Base-by-base conservation (phyloP, 2,888 invertebrate genomes). In the Pyrrhia umbra region DNA sequence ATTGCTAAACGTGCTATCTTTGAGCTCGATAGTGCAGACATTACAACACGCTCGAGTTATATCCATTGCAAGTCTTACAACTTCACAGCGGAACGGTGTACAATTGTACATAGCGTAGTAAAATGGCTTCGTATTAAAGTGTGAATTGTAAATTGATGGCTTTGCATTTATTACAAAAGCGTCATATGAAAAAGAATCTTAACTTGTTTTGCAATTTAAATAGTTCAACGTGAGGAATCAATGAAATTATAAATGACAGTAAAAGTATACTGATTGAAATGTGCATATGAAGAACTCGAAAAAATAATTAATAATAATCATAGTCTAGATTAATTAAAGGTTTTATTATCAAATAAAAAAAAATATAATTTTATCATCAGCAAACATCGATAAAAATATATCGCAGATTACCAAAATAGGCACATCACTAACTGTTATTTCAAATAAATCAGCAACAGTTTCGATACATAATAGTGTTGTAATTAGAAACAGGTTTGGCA, bases 401-500 rank as follows among this genome's bases (percentile, higher is more conserved):
- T n/a, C n/a, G n/a, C n/a, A n/a, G n/a, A 16, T n/a, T 25, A 0
- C 2, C 6, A 16, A 51, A 54, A 46, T 16, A 20, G 23, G 39
- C 43, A 15, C 56, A 52, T 56, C 56, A 59, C 60, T 71, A 65
- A 25, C 50, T 9, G 23, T 21, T 25, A 1, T 16, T 42, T 40
- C 23, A 20, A 2, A 18, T 10, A 23, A 16, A 52, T 15, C 25
- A 23, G 40, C 65, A 21, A 23, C 18, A 34, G n/a, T 9, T 27
- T 25, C 15, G 13, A 57, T 54, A 71, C n/a, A 37, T 51, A 71
- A 37, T 40, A 39, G 55, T 74, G 52, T 65, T 56, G 64, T 59
- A 69, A 69, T 74, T 68, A 60, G 6, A 57, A 74, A 71, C 71
- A 34, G 50, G 71, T 71, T 65, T 63, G 30, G 56, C 25, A 51